A percentile compares a stretch with the other conserved stretches of the same genome.
Evolutionary conservation across 1,140 invertebrate genomes (phyloP).

Genomic region (Drosophila kurseongensis): DNA sequence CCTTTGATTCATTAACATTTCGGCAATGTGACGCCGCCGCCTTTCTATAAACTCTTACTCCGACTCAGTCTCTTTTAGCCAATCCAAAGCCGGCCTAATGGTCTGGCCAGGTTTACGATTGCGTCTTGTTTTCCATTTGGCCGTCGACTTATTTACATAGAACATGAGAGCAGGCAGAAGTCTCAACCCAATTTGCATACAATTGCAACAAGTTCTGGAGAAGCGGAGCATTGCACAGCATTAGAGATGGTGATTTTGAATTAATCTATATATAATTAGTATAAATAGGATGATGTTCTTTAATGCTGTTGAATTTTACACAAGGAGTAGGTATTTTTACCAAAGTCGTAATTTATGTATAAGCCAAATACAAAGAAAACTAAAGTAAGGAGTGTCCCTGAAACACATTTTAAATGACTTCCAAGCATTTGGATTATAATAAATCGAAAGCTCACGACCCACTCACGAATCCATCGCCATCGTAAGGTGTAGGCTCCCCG

Average conservation of each 20-base stretch:
- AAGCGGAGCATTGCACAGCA: no score
- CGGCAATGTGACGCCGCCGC: constrained; percentile 38
- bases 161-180: constrained; percentile 69
- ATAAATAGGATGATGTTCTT: no score
- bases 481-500: constrained; percentile 1
- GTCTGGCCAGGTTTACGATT: constrained; percentile 33
- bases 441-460: not conserved
- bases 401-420: no score
- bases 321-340: no score
- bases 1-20: constrained; percentile 82
- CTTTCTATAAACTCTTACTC: constrained; percentile 20
- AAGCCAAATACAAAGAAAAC: no score
- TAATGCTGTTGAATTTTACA: no score
- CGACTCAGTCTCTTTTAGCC: not conserved
- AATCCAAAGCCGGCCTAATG: constrained; percentile 37
- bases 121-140: constrained; percentile 67
- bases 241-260: constrained; percentile 1
- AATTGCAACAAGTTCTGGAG: constrained; percentile 56
- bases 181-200: constrained; percentile 75
- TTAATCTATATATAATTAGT: not conserved
- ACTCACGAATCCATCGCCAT: constrained; percentile 18
- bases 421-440: no score
- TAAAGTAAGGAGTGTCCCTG: no score
- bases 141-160: constrained; percentile 77
- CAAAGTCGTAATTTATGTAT: no score